Evolutionary conservation across 2,888 invertebrate species (phyloP).

Genomic region (Coronaproctus castanopsis): DNA sequence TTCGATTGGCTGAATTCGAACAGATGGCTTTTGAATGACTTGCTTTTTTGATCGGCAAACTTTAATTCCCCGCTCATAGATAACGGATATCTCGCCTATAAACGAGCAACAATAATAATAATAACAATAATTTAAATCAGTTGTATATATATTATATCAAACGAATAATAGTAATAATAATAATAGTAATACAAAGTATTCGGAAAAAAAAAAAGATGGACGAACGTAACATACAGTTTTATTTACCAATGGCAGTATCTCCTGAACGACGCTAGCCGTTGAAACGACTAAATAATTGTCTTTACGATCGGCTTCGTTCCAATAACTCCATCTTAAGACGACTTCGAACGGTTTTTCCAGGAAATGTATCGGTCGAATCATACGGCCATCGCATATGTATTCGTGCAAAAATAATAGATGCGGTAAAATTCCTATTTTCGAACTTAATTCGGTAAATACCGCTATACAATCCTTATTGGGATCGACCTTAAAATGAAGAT

Average conservation of each 20-base stretch:
- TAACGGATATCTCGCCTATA: constrained; percentile 37
- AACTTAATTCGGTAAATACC: constrained; percentile 46
- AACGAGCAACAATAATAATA: too few relatives aligned
- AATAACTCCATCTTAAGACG: constrained; percentile 65
- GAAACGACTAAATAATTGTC: constrained; percentile 55
- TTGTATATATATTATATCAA: too few relatives aligned
- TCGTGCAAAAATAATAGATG: constrained; percentile 60
- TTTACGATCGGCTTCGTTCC: constrained; percentile 68
- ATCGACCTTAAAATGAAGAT: constrained; percentile 35
- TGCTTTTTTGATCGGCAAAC: constrained; percentile 52
- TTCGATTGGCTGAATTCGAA: constrained; percentile 64
- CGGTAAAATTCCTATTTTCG: constrained; percentile 37
- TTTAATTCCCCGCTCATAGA: constrained; percentile 55
- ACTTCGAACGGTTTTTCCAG: constrained; percentile 38
- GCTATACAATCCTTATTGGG: constrained; percentile 58
- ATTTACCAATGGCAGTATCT: constrained; percentile 27
- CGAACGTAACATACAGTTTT: neutral
- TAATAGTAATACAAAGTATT: too few relatives aligned
- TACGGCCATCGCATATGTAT: constrained; percentile 48
- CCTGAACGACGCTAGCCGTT: constrained; percentile 26
- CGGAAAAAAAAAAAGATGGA: too few relatives aligned
- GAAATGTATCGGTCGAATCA: constrained; percentile 57
- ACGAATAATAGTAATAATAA: too few relatives aligned
- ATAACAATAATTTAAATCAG: too few relatives aligned
- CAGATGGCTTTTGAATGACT: constrained; percentile 49